These are phyloP conservation scores for Opisthograptis luteolata DNA, from an alignment of 2,888 invertebrate genomes.

Conservation along the genomic window DNA sequence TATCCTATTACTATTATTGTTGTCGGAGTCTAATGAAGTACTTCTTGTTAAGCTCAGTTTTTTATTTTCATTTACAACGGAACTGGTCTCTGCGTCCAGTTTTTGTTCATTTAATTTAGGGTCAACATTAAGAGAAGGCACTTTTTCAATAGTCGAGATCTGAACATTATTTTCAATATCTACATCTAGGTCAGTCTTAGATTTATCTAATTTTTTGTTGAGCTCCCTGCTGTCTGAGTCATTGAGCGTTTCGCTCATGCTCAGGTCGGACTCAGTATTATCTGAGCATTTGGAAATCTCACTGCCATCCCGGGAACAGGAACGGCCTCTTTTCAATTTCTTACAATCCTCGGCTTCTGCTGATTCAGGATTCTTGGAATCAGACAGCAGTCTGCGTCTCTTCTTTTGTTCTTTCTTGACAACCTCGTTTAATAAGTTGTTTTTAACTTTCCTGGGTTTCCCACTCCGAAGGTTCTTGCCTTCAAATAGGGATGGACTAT, in stretches of 20 bases:
- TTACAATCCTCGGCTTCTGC: slow-evolving; percentile 72
- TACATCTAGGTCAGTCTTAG: slow-evolving; percentile 84
- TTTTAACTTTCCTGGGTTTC: slow-evolving; percentile 86
- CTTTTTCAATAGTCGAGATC: slow-evolving; percentile 82
- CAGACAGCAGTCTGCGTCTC: slow-evolving; percentile 81
- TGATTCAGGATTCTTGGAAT: slow-evolving; percentile 74
- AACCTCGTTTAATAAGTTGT: slow-evolving; percentile 82
- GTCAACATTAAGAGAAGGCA: slow-evolving; percentile 79
- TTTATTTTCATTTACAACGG: slow-evolving; percentile 67
- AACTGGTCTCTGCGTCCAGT: slow-evolving; percentile 66
- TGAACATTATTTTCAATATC: slow-evolving; percentile 83
- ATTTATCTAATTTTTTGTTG: slow-evolving; percentile 81
- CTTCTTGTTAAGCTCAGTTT: slow-evolving; percentile 81
- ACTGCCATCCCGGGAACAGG: slow-evolving; percentile 83
- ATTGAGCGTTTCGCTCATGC: slow-evolving; percentile 82
- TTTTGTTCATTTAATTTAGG: slow-evolving; percentile 71
- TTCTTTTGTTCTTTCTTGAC: slow-evolving; percentile 83
- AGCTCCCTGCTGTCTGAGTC: slow-evolving; percentile 74
- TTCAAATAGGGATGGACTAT: slow-evolving; percentile 76
- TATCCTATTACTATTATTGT: slow-evolving; percentile 82
- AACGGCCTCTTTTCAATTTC: slow-evolving; percentile 75
- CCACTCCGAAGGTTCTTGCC: slow-evolving; percentile 87
- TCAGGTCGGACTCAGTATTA: slow-evolving; percentile 85
- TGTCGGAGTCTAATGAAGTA: slow-evolving; percentile 82
- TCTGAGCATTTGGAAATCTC: slow-evolving; percentile 86